Evolutionary conservation across 1,140 invertebrate species (phyloP).

Genomic region (Megathymus violae): DNA sequence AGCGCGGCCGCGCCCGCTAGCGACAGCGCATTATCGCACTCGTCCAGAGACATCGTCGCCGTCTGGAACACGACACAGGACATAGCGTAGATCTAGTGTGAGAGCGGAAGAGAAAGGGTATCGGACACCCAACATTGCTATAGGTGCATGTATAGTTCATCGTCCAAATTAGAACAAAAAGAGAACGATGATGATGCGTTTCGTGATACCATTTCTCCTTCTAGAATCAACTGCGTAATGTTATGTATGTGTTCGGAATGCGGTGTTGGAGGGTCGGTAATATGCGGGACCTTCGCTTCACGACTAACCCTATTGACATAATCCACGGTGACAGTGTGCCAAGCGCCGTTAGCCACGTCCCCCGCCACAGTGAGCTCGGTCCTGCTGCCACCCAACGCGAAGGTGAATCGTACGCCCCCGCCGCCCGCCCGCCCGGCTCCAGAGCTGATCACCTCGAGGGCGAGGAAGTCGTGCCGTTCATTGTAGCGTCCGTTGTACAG

Average conservation of each 20-base stretch:
- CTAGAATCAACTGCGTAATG: too few relatives aligned
- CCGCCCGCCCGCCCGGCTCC: constrained; percentile 86
- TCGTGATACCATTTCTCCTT: too few relatives aligned
- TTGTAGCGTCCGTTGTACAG: constrained; percentile 98
- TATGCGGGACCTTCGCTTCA: too few relatives aligned
- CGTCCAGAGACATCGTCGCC: constrained; percentile 93
- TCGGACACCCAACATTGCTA: too few relatives aligned
- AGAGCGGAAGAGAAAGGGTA: too few relatives aligned
- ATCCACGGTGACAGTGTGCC: constrained; percentile 95
- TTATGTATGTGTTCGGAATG: too few relatives aligned
- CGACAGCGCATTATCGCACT: constrained; percentile 94
- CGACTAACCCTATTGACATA: constrained; percentile 92
- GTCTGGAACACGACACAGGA: constrained; percentile 84
- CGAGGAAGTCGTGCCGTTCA: constrained; percentile 97
- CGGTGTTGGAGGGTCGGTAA: too few relatives aligned
- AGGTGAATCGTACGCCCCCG: constrained; percentile 93
- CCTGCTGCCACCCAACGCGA: constrained; percentile 92
- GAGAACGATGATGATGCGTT: too few relatives aligned
- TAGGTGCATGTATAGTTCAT: too few relatives aligned
- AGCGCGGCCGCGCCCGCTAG: constrained; percentile 90
- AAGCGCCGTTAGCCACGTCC: constrained; percentile 94
- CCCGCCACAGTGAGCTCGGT: constrained; percentile 89
- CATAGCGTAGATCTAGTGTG: too few relatives aligned
- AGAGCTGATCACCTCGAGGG: constrained; percentile 92
- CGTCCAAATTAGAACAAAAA: too few relatives aligned